Conservation (phyloP, 2,888 invertebrate genomes). For the Heterodera filipjevi region DNA sequence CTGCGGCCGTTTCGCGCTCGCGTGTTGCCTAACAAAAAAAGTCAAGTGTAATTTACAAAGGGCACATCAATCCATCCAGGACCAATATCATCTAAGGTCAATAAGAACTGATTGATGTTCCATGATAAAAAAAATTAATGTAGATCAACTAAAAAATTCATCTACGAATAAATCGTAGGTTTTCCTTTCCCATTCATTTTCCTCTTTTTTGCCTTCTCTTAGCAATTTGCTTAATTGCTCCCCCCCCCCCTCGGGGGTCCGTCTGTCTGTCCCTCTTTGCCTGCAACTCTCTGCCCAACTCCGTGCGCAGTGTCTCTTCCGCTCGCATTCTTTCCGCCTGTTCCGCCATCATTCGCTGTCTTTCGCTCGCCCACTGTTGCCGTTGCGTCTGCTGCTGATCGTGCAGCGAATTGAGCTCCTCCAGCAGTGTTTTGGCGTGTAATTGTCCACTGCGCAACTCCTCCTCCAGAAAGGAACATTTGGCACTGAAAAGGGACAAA, state of each 20-base stretch:
- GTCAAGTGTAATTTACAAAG: too few relatives aligned
- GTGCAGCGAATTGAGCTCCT: conserved; percentile 44
- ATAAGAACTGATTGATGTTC: too few relatives aligned
- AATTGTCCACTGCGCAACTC: conserved; percentile 34
- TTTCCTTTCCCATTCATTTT: too few relatives aligned
- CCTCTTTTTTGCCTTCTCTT: too few relatives aligned
- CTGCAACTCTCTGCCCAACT: conserved; percentile 27
- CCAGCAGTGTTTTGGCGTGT: conserved; percentile 31
- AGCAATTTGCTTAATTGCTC: too few relatives aligned
- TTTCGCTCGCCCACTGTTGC: conserved; percentile 19
- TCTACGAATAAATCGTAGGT: too few relatives aligned
- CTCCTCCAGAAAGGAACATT: conserved; percentile 38
- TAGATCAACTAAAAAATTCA: too few relatives aligned
- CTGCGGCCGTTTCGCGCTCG: not conserved
- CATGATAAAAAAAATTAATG: too few relatives aligned
- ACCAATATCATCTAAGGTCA: not conserved
- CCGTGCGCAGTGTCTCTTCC: conserved; percentile 16
- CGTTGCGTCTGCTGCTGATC: conserved; percentile 28
- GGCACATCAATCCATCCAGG: too few relatives aligned
- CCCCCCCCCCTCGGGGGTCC: not conserved
- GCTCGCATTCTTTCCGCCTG: conserved; percentile 21
- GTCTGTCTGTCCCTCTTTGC: conserved; percentile 16
- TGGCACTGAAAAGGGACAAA: conserved; percentile 33
- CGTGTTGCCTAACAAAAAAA: not conserved
- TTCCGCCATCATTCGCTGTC: conserved; percentile 17